Evolutionary conservation across 2,888 invertebrate species (phyloP).

Genomic region (Glaucopsyche alexis): DNA sequence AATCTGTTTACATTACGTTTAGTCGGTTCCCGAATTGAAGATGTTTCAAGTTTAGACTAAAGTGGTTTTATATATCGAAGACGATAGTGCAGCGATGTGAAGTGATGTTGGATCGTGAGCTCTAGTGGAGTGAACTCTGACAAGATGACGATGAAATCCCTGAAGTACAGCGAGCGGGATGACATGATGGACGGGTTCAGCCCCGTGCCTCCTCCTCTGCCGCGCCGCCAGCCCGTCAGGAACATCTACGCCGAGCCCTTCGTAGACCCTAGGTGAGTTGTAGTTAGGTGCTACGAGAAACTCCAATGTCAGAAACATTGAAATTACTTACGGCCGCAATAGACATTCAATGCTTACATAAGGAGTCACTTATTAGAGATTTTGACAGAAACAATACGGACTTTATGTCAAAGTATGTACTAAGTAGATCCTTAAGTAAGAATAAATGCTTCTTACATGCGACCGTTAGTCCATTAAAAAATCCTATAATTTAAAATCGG

Average conservation of each 20-base stretch:
- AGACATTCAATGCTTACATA: no score
- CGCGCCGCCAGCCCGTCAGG: conserved; percentile 81
- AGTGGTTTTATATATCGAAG: conserved; percentile 48
- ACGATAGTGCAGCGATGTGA: conserved; percentile 62
- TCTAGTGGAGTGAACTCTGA: conserved; percentile 67
- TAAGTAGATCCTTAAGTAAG: no score
- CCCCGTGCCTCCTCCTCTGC: conserved; percentile 82
- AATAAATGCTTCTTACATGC: no score
- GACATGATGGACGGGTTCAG: conserved; percentile 79
- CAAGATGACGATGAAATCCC: conserved; percentile 83
- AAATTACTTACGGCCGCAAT: neutral
- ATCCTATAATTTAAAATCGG: no score
- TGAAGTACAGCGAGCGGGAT: conserved; percentile 77
- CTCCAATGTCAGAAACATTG: neutral
- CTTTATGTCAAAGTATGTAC: no score
- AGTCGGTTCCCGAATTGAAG: conserved; percentile 34
- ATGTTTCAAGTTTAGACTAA: conserved; percentile 44
- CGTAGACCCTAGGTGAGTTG: conserved; percentile 79
- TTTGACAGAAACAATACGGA: no score
- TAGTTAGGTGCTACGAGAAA: neutral
- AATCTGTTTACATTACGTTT: conserved; percentile 33
- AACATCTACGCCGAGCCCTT: conserved; percentile 85
- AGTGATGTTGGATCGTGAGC: conserved; percentile 63
- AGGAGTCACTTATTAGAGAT: no score
- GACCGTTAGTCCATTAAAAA: no score